Evolutionary conservation across 2,888 invertebrate species (phyloP), one percentile per base, ranked within the genome.

Genomic region (Cheiracanthium punctorium): DNA sequence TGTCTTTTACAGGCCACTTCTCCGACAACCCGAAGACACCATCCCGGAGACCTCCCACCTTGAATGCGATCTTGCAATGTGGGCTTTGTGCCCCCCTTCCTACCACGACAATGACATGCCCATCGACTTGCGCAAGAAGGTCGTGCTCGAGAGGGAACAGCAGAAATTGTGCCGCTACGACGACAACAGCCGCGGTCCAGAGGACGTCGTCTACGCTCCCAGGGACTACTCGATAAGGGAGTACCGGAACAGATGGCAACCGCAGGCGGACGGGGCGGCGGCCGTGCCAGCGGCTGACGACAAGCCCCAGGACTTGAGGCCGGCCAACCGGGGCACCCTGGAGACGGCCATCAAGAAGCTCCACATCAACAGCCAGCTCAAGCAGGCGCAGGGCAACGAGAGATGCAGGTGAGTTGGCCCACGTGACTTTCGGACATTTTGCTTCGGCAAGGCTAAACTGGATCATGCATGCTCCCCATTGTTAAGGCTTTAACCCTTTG

Each of bases 101-200:
- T 70, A 72, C 52, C 32, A 79, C 30, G 76, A 80, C 76, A 72
- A 87, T 76, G 81, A 81, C 14, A 70, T 74, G 70, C 87, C 87
- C 77, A 87, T 87, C 30, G 87, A 87, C 73, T 69, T 87, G 52
- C 87, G 87, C 30, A 87, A 87, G 80, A 81, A 81, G 67, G 81
- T 77, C n/a, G 86, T 87, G 52, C 77, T 85, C 8, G 24, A 75
- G 5, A 20, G 80, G 43, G 74, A 85, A 17, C 28, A 70, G 24
- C 64, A 52, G 28, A 65, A 52, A 29, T 65, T 58, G 28, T 24
- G 28, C 28, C 37, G 33, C 32, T 10, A 37, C 7, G 7, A 10
- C 10, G 37, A 37, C 37, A 7, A 37, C 10, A 5, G 24, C 58
- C 71, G 29, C 33, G 65, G 72, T 43, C 30, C 30, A 32, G 71